Base-by-base conservation (phyloP, 2,113 vertebrate genomes). In the Epinephelus cyanopodus region DNA sequence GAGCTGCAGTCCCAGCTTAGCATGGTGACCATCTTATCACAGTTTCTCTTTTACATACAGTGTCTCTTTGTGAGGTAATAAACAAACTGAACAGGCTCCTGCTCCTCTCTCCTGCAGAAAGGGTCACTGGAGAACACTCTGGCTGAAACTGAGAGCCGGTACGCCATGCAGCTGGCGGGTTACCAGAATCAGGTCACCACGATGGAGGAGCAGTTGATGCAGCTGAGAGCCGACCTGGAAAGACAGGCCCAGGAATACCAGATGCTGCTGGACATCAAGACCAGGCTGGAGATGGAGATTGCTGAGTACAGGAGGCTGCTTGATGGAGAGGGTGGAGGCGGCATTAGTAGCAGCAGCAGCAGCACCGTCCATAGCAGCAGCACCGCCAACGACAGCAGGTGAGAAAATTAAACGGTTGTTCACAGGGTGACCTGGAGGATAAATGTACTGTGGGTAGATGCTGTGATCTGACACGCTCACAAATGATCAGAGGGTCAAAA, bases 1-100 rank as follows among this genome's bases (percentile, higher is more conserved):
- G 96, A 98, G 0, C 92, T 97, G 0, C 97, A 98, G 80, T 95
- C 96, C 13, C 96, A 96, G 74, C 86, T 95, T 48, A 97, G 96
- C 85, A 94, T 95, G 96, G 97, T 97, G 86, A 85, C 9, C 39
- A 13, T 17, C 56, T 14, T 27, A 17, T 12, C 47, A 15, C 3
- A 17, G 3, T 15, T 0, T 5, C 6, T 83, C 37, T 19, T 8
- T 50, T 1, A n/a, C 0, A 0, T 33, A 53, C 42, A 18, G 2
- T 2, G 45, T n/a, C 9, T 54, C 21, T 21, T 4, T 52, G 18
- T 25, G 42, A 54, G 15, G 2, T 1, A 0, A 25, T 0, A 0
- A 11, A 21, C 25, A n/a, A n/a, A 54, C 25, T 63, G 21, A 47
- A 7, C 9, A 6, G 3, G 5, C n/a, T 27, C 23, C 10, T 17